Conservation (phyloP, 2,797 vertebrate genomes). For the Cyprinodon diabolis region DNA sequence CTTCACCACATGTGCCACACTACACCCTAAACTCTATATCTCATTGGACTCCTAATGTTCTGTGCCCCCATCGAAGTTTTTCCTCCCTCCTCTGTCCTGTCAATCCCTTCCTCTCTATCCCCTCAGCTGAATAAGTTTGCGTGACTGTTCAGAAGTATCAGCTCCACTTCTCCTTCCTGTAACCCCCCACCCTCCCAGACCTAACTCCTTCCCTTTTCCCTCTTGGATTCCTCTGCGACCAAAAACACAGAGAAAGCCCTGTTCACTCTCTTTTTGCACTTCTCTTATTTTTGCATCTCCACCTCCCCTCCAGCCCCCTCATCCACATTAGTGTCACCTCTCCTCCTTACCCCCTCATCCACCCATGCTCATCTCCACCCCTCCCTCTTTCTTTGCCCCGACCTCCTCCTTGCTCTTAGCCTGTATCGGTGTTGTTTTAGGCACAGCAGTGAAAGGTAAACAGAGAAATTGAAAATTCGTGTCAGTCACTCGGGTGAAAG, state of each 20-base stretch:
- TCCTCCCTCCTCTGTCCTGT: slow-evolving; percentile 32
- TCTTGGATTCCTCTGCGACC: slow-evolving; percentile 58
- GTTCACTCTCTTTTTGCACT: slow-evolving; percentile 69
- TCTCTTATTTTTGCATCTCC: slow-evolving; percentile 51
- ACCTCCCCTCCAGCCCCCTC: slow-evolving; percentile 29
- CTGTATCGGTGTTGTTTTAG: slow-evolving; percentile 83
- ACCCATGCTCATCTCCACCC: slow-evolving; percentile 34
- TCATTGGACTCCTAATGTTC: slow-evolving; percentile 78
- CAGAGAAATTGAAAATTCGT: slow-evolving; percentile 86
- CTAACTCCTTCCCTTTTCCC: slow-evolving; percentile 45
- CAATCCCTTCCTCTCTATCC: not conserved
- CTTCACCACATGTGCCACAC: slow-evolving; percentile 9
- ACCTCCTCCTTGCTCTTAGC: slow-evolving; percentile 57
- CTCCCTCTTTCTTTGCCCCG: not conserved
- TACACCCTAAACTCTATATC: slow-evolving; percentile 54
- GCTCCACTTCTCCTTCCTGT: slow-evolving; percentile 58
- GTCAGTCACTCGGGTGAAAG: slow-evolving; percentile 84
- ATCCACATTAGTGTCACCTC: slow-evolving; percentile 52
- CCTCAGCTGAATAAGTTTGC: slow-evolving; percentile 49
- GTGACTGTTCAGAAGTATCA: slow-evolving; percentile 63
- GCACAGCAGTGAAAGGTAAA: slow-evolving; percentile 86
- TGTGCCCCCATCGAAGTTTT: slow-evolving; percentile 67
- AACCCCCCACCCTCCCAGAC: slow-evolving; percentile 49
- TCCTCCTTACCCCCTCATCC: slow-evolving; percentile 25
- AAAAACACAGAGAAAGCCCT: slow-evolving; percentile 71